Evolutionary conservation across 2,888 invertebrate genomes (phyloP).

Genomic region (Epiblema foenella): DNA sequence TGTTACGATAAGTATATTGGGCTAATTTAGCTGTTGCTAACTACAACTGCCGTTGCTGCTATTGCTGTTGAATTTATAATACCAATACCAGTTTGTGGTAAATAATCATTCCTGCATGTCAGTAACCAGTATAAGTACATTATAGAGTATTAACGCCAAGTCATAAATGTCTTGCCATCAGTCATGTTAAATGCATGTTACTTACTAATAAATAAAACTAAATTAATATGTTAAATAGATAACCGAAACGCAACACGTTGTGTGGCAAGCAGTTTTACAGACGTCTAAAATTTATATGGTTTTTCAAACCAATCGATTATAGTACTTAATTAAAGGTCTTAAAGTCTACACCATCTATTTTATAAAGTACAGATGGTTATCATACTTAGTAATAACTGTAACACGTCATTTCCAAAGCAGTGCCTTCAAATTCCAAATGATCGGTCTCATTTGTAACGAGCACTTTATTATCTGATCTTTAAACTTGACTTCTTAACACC

Average conservation of each 20-base stretch:
- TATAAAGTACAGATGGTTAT: slow-evolving; percentile 42
- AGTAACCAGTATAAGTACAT: not conserved
- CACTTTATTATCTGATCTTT: slow-evolving; percentile 48
- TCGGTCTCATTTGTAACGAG: slow-evolving; percentile 49
- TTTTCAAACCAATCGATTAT: not conserved
- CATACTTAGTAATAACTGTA: slow-evolving; percentile 52
- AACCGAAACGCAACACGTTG: not conserved
- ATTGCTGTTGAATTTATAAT: no score
- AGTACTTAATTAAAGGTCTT: slow-evolving; percentile 6
- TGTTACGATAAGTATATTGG: no score
- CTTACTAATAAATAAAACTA: not conserved
- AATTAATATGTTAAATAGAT: slow-evolving; percentile 3
- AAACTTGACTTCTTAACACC: slow-evolving; percentile 39
- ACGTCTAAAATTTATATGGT: not conserved
- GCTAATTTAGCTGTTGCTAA: no score
- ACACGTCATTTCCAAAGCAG: slow-evolving; percentile 50
- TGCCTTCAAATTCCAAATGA: slow-evolving; percentile 49
- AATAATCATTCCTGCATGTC: not conserved
- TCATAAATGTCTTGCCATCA: not conserved
- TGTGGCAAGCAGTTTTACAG: slow-evolving; percentile 2
- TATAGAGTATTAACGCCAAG: not conserved
- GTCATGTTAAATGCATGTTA: slow-evolving; percentile 9
- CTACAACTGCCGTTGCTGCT: no score
- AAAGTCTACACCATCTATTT: not conserved
- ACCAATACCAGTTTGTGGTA: no score